These are phyloP conservation scores for Baronia brevicornis DNA, from an alignment of 2,888 invertebrate species.

Conservation along the genomic window DNA sequence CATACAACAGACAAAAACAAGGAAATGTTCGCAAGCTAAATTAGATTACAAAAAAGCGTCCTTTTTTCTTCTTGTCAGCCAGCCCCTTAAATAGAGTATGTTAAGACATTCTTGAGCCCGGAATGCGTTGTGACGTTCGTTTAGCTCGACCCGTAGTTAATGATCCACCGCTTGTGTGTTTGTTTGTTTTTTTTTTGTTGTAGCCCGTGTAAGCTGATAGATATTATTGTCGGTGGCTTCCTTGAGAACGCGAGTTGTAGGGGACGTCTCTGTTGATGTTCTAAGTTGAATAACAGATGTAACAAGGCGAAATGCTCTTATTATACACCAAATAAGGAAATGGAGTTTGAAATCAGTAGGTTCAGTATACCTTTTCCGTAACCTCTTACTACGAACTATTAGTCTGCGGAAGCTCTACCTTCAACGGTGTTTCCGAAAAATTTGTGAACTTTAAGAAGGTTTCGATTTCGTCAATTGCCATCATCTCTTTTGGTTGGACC, in stretches of 20 bases:
- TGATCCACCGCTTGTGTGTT: constrained; percentile 24
- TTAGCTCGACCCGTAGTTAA: constrained; percentile 25
- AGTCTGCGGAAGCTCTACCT: too few species aligned
- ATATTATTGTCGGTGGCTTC: constrained; percentile 13
- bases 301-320: too few species aligned
- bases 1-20: too few species aligned
- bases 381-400: too few species aligned
- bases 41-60: constrained; percentile 1
- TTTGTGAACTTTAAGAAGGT: too few species aligned
- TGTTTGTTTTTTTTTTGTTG: constrained; percentile 24
- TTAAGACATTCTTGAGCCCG: constrained; percentile 37
- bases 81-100: constrained; percentile 34
- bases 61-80: constrained; percentile 8
- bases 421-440: too few species aligned
- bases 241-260: constrained; percentile 9
- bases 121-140: constrained; percentile 27
- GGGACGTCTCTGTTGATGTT: neutral
- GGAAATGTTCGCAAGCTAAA: too few species aligned
- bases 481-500: too few species aligned
- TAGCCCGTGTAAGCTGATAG: constrained; percentile 16
- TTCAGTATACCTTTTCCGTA: too few species aligned
- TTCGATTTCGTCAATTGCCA: too few species aligned
- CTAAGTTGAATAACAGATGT: too few species aligned
- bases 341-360: neutral
- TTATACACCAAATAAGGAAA: too few species aligned